Evolutionary conservation across 2,113 vertebrate genomes (phyloP).

Genomic region (Tenrec ecaudatus): DNA sequence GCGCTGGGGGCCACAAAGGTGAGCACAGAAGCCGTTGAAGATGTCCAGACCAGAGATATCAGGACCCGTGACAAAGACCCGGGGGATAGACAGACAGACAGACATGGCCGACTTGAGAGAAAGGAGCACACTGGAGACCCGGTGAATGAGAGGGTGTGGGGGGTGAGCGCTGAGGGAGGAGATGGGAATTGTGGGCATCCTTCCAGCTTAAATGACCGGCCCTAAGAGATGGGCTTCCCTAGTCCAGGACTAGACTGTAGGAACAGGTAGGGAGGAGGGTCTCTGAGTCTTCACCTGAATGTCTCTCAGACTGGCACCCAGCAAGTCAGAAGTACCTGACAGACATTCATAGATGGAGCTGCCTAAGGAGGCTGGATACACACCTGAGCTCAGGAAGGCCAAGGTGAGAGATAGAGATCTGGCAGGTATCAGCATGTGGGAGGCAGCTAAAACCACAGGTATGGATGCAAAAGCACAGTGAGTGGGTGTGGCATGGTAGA

Average conservation of each 20-base stretch:
- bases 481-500: background rate
- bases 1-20: background rate
- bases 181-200: background rate
- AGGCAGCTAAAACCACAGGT: background rate
- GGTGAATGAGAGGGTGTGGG: background rate
- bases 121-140: background rate
- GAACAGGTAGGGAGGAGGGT: background rate
- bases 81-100: background rate
- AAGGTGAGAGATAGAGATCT: background rate
- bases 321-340: background rate
- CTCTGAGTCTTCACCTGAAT: background rate
- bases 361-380: background rate
- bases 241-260: background rate
- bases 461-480: background rate
- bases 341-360: background rate
- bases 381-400: background rate
- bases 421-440: background rate
- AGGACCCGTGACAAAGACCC: background rate
- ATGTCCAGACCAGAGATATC: background rate
- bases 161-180: background rate
- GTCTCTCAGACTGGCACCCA: background rate
- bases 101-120: background rate
- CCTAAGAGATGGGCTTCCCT: background rate
- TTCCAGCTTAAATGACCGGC: background rate
- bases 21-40: background rate